These are phyloP conservation scores for Otolemur garnettii DNA, from an alignment of 2,113 vertebrate species.

Conservation along the genomic window DNA sequence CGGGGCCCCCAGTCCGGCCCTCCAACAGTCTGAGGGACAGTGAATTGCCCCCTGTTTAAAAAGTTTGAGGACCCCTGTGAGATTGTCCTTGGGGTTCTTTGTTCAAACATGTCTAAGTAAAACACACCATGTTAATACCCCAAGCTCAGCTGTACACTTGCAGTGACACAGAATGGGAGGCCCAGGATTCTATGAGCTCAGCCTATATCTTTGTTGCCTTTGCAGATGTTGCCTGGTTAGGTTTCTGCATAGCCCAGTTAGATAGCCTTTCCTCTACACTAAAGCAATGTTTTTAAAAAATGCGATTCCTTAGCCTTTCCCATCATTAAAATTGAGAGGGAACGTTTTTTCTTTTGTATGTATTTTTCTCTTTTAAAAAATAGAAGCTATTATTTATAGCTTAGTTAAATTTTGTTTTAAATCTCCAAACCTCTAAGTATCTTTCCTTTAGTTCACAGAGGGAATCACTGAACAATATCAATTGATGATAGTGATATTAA, in stretches of 20 bases:
- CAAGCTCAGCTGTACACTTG: neutral
- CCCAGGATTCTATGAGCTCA: neutral
- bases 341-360: constrained; percentile 6
- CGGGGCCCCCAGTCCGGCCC: too few species aligned
- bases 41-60: too few species aligned
- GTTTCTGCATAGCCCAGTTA: neutral
- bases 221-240: neutral
- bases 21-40: too few species aligned
- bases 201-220: neutral
- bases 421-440: neutral
- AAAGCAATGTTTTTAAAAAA: neutral
- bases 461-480: constrained; percentile 41
- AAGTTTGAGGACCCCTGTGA: too few species aligned
- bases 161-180: neutral
- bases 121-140: neutral
- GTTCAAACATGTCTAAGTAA: neutral
- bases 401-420: constrained; percentile 59
- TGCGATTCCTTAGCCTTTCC: neutral
- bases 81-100: neutral
- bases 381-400: neutral
- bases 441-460: neutral
- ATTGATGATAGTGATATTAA: constrained; percentile 45
- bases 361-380: neutral
- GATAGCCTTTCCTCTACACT: neutral
- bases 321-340: constrained; percentile 31